Base-by-base conservation (phyloP, 37 sponge, comb jelly and placozoan genomes). In the Agelas oroides region DNA sequence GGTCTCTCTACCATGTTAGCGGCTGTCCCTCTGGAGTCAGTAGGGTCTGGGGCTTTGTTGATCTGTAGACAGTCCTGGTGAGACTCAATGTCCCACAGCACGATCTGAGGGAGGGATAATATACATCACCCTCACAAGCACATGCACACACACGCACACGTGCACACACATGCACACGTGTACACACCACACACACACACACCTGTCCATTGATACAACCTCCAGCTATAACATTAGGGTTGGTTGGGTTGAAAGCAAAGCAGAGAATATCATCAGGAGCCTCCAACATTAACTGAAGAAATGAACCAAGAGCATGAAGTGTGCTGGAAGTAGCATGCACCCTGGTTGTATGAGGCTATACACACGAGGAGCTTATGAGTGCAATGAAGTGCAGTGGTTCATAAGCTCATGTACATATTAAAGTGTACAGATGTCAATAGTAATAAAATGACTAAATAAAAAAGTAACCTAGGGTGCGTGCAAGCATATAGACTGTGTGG, bases 191-290 rank as follows among this genome's bases (percentile, higher is more conserved):
- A 61, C 63, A 27, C 27, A n/a, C n/a, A 27, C 63, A 65, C 28
- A 94, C 95, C 91, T 93, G 96, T 73, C 98, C 98, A 88, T 95
- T 97, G 56, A 88, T 59, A 80, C 98, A 97, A 0, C 99, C 99
- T 14, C 93, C 99, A 14, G 86, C 94, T 15, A 98, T 81, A 21
- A 93, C 46, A 78, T 94, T 94, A 27, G 99, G 99, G 38, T 96
- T 72, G 28, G 88, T 75, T 11, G 99, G 99, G 69, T 96, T 96
- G 77, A 96, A 98, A 52, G 84, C 81, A 86, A 98, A 98, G 75
- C 92, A 91, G 41, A 73, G 58, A 37, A 98, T 81, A 53, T 91
- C 94, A 14, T 98, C 99, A 2, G 99, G 99, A 27, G 97, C 99
- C 70, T 98, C 99, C 73, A 98, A 69, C 40, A 98, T 87, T 34